Evolutionary conservation across 2,888 invertebrate species (phyloP).

Genomic region (Eugnorisma glareosa): DNA sequence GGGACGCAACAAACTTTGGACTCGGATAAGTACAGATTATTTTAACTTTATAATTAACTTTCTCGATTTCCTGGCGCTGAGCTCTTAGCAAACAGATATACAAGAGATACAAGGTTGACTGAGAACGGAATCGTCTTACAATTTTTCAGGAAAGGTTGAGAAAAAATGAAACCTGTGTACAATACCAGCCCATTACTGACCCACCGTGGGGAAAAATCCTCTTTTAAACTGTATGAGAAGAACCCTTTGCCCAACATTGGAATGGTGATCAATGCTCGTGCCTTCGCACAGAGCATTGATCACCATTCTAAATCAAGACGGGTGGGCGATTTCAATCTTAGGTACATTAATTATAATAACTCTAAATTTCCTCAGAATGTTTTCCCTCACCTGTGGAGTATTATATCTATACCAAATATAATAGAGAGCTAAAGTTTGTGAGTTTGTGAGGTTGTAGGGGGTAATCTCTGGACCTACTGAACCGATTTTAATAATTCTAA

Average conservation of each 20-base stretch:
- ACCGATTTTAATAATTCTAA: no score
- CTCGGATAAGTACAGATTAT: slow-evolving; percentile 32
- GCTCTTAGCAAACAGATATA: background rate
- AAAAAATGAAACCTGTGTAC: background rate
- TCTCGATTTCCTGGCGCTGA: slow-evolving; percentile 33
- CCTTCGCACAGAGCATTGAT: background rate
- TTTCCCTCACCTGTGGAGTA: background rate
- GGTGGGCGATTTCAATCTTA: background rate
- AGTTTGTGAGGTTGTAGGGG: no score
- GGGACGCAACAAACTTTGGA: slow-evolving; percentile 36
- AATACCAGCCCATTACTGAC: background rate
- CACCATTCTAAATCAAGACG: background rate
- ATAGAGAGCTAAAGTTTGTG: no score
- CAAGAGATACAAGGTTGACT: background rate
- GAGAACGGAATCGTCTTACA: background rate
- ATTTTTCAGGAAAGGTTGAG: background rate
- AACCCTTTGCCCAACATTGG: no score
- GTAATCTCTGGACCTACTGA: no score
- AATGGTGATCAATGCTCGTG: background rate
- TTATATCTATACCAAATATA: no score
- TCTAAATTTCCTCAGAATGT: background rate
- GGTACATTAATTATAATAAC: background rate
- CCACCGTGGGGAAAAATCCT: no score
- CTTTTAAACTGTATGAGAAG: no score
- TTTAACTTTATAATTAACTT: slow-evolving; percentile 48